Base-by-base conservation (phyloP, 2,113 vertebrate species). In the Indri indri region DNA sequence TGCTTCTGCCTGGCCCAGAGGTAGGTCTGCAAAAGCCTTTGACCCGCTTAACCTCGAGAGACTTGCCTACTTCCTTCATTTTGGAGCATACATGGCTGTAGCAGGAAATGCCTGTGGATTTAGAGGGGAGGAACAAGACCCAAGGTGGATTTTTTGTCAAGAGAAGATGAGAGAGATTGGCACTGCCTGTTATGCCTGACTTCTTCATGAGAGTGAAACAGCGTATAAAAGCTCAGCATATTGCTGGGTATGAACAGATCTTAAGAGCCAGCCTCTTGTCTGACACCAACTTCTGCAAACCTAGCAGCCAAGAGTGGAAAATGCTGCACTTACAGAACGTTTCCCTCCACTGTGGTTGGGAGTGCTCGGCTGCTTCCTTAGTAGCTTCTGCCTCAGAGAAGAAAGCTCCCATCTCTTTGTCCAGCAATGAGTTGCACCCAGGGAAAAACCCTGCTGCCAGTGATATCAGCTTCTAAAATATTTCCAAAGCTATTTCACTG, bases 121-220 rank as follows among this genome's bases (percentile, higher is more conserved):
- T 79, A 93, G 77, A 81, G 5, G 37, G 57, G 68, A 95, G 90
- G 87, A 97, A 92, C 40, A 20, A 59, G 92, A 84, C 90, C 95
- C 93, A 77, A 91, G 91, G 83, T 94, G 86, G 68, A 85, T n/a
- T 50, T 95, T 97, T 95, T 94, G 84, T 45, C 84, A 70, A 97
- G 85, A 79, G 95, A 96, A 97, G 97, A 97, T 91, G 90, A 91
- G 90, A 97, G 66, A 95, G 95, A 84, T 50, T 1, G n/a, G 42
- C 50, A 80, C 97, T 90, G 95, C 45, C 23, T 23, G 23, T 96
- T 97, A 30, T 97, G 74, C 95, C 92, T 97, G 70, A 93, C 90
- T 94, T 90, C 88, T 85, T 88, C 77, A 2, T 14, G 96, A 92
- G 45, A 76, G 6, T 22, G 81, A 96, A 95, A 77, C 54, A 20